These are phyloP conservation scores for Paraescarpia echinospica DNA, from an alignment of 1,140 invertebrate genomes.

Conservation along the genomic window DNA sequence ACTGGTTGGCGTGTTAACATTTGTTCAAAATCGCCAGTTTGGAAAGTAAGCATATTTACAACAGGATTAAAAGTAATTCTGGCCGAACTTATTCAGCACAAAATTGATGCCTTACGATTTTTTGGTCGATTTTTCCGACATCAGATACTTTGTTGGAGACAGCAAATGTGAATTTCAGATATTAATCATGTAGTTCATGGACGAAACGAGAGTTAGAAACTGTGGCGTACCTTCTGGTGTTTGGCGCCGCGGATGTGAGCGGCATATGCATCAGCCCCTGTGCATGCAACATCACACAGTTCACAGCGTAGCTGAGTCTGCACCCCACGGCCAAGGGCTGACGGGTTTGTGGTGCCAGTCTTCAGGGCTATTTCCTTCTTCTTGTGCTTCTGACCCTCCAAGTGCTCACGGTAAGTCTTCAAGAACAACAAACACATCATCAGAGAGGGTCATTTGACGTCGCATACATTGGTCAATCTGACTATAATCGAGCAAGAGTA, in stretches of 20 bases:
- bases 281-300: conserved; percentile 96
- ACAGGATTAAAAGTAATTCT: too few species aligned
- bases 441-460: conserved; percentile 6
- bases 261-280: conserved; percentile 95
- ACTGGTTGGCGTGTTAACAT: too few species aligned
- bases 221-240: conserved; percentile 79
- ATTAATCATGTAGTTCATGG: neutral
- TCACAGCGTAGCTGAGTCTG: conserved; percentile 62
- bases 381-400: conserved; percentile 98
- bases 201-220: neutral
- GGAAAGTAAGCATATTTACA: too few species aligned
- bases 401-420: conserved; percentile 92
- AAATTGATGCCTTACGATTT: neutral
- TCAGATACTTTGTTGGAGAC: neutral
- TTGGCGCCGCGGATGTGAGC: conserved; percentile 96
- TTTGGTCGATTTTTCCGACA: neutral
- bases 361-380: conserved; percentile 93
- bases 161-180: neutral
- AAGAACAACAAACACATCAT: conserved; percentile 33
- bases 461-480: neutral
- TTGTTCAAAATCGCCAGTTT: too few species aligned
- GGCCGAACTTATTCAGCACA: too few species aligned
- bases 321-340: conserved; percentile 29
- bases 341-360: conserved; percentile 62
- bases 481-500: too few species aligned